Evolutionary conservation across 2,888 invertebrate species (phyloP), one percentile per base, ranked within the genome.

Genomic region (Nomada ferruginata): DNA sequence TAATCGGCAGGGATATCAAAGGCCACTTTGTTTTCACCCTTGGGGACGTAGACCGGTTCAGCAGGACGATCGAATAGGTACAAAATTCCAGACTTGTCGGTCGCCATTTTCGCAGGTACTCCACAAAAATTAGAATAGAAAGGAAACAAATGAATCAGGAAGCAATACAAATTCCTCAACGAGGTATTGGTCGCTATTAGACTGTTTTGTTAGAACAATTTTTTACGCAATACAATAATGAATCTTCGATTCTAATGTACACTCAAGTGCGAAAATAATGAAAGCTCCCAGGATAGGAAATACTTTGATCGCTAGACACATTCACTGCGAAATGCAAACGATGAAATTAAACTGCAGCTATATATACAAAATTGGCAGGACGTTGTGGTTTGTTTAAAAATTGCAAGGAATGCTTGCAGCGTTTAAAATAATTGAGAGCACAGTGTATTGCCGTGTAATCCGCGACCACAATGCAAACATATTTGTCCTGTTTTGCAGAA

Each of bases 31-130:
- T 94, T 93, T 0, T 95, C 95, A 2, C 97, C 97, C 93, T 97
- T 97, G 84, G 96, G 96, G 94, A 97, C 95, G 94, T 97, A 97
- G 79, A 96, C 95, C 0, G 97, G 97, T 93, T 97, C 97, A 82
- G 95, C 95, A 15, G 97, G 97, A 55, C 97, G 96, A 90, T 97
- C 96, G 94, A 96, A 97, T 86, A 97, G 95, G 50, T 92, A 91
- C 23, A 93, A 87, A 63, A 94, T 88, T 60, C 71, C 72, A 10
- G 75, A 61, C 63, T 85, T 88, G 18, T 85, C 68, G 26, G 2
- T 23, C 2, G 74, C 44, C 85, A 86, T 88, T 10, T 78, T 75
- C 13, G 55, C 2, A 0, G 15, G 15, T 47, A 15, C 20, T 63
- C 15, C 11, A 23, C 7, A 1, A n/a, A 53, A 2, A 3, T 7